Evolutionary conservation across 1,140 invertebrate species (phyloP), one percentile per base, ranked within the genome.

Genomic region (Drosophila equinoxialis): DNA sequence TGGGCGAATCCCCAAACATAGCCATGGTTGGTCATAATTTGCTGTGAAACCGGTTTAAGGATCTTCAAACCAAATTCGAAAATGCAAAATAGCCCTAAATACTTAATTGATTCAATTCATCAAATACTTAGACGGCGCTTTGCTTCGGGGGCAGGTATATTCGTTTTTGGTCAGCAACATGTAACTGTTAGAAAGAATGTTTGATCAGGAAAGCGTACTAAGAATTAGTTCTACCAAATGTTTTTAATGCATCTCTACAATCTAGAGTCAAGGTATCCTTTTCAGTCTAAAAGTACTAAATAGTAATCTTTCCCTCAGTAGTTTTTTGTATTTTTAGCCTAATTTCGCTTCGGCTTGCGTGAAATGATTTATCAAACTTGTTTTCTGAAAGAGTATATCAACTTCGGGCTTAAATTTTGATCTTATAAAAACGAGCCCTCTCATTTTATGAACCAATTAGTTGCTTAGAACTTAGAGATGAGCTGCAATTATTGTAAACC

Each of bases 81-180:
- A 87, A 83, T 86, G 76, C 65, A 69, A 86, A 87, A 71, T 48
- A 87, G 72, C 76, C 76, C 84, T 73, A 79, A 72, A 85, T 64
- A 59, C 61, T 87, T 71, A 87, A 86, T 71, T 73, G 70, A 71
- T 65, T 67, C 67, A 71, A 83, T 86, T 69, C 76, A 86, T 86
- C 84, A 89, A 70, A 74, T 57, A 33, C 63, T 65, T 72, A 65
- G 57, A 64, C 14, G 57, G 8, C 57, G 48, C 62, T 51, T 23
- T 7, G 20, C 45, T 51, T 51, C 14, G 7, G 5, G 0, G 20
- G 8, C 7, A 8, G 45, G 45, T 11, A 11, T 23, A 23, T 51
- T 11, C 0, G 0, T 48, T 48, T 48, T 20, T 2, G 6, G 6
- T 1, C 13, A 8, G 42, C 42, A 17, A 17, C 17, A 17, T 41